A percentile compares a stretch with the other conserved stretches of the same genome.
These are phyloP conservation scores for Crenichthys baileyi DNA, from an alignment of 2,797 vertebrate species.

Conservation along the genomic window DNA sequence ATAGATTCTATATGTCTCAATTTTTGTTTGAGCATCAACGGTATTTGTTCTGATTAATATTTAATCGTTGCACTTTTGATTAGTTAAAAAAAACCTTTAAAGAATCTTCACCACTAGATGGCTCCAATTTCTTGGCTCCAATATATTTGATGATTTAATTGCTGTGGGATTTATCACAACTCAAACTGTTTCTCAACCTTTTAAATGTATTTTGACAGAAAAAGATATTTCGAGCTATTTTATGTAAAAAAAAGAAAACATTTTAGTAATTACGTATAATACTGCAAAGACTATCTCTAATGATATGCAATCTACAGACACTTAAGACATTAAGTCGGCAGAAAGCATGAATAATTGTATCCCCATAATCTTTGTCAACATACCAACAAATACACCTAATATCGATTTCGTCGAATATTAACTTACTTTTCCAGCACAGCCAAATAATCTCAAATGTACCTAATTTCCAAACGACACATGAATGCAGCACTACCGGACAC, in stretches of 20 bases:
- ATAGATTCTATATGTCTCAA: background rate
- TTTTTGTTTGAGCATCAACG: background rate
- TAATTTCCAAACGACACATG: background rate
- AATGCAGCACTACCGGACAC: slow-evolving; percentile 43
- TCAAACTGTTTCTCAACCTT: background rate
- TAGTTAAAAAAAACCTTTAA: background rate
- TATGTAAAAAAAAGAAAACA: background rate
- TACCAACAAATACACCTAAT: background rate
- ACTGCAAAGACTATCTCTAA: background rate
- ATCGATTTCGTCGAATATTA: background rate
- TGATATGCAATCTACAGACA: background rate
- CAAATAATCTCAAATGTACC: background rate
- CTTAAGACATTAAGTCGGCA: background rate
- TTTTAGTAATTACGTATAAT: background rate
- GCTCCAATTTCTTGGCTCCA: background rate
- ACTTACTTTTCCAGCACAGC: background rate
- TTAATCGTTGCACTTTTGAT: background rate
- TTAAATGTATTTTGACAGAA: background rate
- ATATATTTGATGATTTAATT: background rate
- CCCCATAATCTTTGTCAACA: background rate
- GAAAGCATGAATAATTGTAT: background rate
- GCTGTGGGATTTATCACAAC: background rate
- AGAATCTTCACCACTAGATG: slow-evolving; percentile 15
- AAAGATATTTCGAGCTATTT: background rate
- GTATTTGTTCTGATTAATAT: background rate